These are phyloP conservation scores for Xyrauchen texanus DNA, from an alignment of 2,113 vertebrate species.

Conservation along the genomic window DNA sequence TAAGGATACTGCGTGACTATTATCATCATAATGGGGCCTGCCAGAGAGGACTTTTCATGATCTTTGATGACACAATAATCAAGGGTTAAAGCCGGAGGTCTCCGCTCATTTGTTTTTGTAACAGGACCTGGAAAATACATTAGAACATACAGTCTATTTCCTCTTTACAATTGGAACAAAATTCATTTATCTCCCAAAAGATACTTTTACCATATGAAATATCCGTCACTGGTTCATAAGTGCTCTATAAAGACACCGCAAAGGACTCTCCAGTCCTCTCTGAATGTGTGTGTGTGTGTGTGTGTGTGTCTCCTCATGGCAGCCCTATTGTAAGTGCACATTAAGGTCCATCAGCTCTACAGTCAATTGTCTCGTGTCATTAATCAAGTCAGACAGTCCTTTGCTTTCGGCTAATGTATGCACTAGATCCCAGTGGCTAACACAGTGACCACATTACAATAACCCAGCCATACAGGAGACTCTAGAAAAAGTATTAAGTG, in stretches of 20 bases:
- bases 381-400: constrained; percentile 64
- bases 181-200: constrained; percentile 16
- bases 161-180: constrained; percentile 23
- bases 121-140: constrained; percentile 27
- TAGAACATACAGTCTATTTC: constrained; percentile 17
- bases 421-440: constrained; percentile 53
- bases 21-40: not conserved
- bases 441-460: constrained; percentile 39
- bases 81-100: constrained; percentile 18
- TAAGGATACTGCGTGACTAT: not conserved
- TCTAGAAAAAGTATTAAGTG: not conserved
- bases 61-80: constrained; percentile 16
- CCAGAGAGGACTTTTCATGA: not conserved
- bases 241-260: constrained; percentile 50
- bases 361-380: constrained; percentile 65
- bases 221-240: constrained; percentile 45
- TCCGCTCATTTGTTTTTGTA: constrained; percentile 14
- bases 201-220: constrained; percentile 35
- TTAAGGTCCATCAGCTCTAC: constrained; percentile 54
- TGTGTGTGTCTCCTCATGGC: constrained; percentile 11
- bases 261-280: constrained; percentile 26
- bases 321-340: constrained; percentile 60
- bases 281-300: constrained; percentile 37
- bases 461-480: constrained; percentile 2
- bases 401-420: constrained; percentile 58